Conservation (phyloP, 2,888 invertebrate genomes). For the Aphodius granarius region DNA sequence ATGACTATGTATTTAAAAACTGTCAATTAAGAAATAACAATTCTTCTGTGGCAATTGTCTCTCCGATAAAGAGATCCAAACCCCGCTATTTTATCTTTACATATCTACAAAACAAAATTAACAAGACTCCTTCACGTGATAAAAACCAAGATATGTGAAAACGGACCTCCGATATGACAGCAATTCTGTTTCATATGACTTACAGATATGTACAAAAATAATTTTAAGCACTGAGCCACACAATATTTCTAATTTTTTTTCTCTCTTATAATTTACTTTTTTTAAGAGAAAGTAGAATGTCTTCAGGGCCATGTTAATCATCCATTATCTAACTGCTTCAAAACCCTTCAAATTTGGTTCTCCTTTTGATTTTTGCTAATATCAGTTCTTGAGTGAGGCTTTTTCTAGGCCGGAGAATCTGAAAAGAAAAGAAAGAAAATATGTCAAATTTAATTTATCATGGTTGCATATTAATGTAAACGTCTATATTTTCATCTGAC, state of each 20-base stretch:
- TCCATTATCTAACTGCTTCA: not conserved
- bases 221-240: conserved; percentile 18
- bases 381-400: not conserved
- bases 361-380: not conserved
- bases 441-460: not conserved
- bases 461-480: not conserved
- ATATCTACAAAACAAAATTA: not conserved
- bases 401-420: not conserved
- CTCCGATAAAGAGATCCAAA: not conserved
- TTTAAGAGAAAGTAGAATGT: not conserved
- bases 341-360: not conserved
- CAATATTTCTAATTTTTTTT: not conserved
- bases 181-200: conserved; percentile 12
- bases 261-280: not conserved
- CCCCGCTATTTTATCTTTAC: not conserved
- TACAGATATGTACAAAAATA: conserved; percentile 17
- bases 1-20: not conserved
- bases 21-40: not conserved
- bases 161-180: conserved; percentile 3
- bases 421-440: not conserved
- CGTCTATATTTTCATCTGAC: no score
- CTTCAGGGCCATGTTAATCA: conserved; percentile 2
- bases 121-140: not conserved
- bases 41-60: not conserved
- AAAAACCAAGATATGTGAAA: not conserved